A percentile compares a stretch with the other conserved stretches of the same genome.
phyloP scores from a whole-genome alignment of 2,113 vertebrate species.

The Tamias sibiricus region DNA sequence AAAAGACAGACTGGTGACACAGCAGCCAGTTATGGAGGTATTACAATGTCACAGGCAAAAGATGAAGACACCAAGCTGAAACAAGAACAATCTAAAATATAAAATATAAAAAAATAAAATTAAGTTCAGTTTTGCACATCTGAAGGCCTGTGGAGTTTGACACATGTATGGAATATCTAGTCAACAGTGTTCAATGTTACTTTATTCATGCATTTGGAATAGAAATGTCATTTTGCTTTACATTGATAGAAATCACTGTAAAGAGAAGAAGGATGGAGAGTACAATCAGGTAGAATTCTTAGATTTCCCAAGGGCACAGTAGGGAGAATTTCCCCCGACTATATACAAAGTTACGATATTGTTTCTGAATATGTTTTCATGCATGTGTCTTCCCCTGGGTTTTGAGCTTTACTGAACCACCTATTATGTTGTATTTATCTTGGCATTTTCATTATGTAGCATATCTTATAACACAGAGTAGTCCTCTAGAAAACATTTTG shows the following conservation, averaged over 20 bases:
- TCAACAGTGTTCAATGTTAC: not conserved
- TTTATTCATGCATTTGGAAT: not conserved
- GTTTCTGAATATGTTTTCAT: not conserved
- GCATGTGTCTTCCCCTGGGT: not conserved
- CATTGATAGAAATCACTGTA: too few species aligned
- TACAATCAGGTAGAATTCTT: too few species aligned
- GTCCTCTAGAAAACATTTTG: not conserved
- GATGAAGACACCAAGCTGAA: not conserved
- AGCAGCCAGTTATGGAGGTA: not conserved
- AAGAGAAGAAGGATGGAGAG: not conserved
- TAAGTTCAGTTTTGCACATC: not conserved
- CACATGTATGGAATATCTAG: not conserved
- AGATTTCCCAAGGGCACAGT: not conserved
- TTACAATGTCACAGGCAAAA: not conserved
- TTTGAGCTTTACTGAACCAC: not conserved
- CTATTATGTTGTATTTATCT: not conserved
- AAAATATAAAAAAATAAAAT: not conserved
- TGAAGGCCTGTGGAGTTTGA: not conserved
- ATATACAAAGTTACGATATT: not conserved
- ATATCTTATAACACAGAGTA: not conserved
- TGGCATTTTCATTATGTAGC: not conserved
- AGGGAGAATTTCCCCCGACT: not conserved
- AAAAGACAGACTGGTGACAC: not conserved
- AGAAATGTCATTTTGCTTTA: slow-evolving; percentile 4
- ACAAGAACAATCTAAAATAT: not conserved